These are phyloP conservation scores for Megaceryle alcyon DNA, from an alignment of 2,797 vertebrate species.

Conservation along the genomic window DNA sequence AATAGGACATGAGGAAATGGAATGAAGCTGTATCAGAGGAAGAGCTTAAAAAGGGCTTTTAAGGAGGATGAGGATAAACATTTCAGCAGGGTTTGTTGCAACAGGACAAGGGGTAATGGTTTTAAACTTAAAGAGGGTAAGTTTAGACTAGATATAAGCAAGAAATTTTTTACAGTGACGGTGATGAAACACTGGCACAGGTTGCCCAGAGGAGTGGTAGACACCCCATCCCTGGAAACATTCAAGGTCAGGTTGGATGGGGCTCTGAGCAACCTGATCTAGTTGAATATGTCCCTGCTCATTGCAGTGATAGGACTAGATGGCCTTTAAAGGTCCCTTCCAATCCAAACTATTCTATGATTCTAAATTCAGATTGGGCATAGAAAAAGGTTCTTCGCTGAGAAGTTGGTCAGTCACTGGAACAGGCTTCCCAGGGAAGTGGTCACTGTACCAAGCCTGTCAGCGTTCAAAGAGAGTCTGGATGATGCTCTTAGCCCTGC, in stretches of 20 bases:
- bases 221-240: neutral
- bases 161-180: neutral
- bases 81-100: neutral
- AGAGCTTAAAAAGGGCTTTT: neutral
- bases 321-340: neutral
- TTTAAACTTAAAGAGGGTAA: neutral
- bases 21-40: neutral
- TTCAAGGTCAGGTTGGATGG: neutral
- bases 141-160: neutral
- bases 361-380: neutral
- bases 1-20: neutral
- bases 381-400: neutral
- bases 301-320: neutral
- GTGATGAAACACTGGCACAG: neutral
- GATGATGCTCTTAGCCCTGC: neutral
- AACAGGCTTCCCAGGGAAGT: neutral
- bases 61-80: neutral
- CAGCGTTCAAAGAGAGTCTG: neutral
- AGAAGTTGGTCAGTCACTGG: neutral
- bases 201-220: neutral
- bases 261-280: neutral
- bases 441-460: neutral
- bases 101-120: neutral
- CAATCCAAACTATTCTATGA: neutral
- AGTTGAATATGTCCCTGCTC: neutral